Conservation (phyloP, 2,888 invertebrate species). For the Sinohyriopsis cumingii region DNA sequence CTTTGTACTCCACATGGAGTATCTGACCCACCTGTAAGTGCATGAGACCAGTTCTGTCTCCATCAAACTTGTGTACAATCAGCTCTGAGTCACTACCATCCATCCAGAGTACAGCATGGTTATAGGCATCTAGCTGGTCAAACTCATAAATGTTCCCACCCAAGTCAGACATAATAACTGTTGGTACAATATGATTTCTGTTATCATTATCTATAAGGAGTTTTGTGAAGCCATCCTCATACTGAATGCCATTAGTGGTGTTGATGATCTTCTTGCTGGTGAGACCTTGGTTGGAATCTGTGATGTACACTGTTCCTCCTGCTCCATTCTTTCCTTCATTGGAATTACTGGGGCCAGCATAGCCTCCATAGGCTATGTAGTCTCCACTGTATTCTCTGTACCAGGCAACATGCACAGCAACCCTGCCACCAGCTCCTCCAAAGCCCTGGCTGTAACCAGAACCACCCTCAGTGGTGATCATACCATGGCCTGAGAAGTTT, state of each 20-base stretch:
- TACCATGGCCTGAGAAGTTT: constrained; percentile 58
- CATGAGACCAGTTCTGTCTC: constrained; percentile 57
- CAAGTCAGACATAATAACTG: constrained; percentile 44
- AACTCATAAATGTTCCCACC: constrained; percentile 38
- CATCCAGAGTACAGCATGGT: constrained; percentile 50
- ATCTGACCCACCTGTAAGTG: constrained; percentile 42
- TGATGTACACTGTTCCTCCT: constrained; percentile 49
- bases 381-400: constrained; percentile 49
- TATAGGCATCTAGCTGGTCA: constrained; percentile 46
- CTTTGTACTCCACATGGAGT: constrained; percentile 49
- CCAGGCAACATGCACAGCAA: constrained; percentile 50
- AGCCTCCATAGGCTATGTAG: constrained; percentile 47
- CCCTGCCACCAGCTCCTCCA: constrained; percentile 56
- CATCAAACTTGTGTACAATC: constrained; percentile 51
- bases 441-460: constrained; percentile 35
- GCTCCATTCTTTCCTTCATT: constrained; percentile 45
- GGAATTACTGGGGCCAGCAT: constrained; percentile 16
- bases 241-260: constrained; percentile 29
- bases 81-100: constrained; percentile 38
- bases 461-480: constrained; percentile 48
- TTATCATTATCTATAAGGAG: constrained; percentile 55
- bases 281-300: constrained; percentile 40
- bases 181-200: constrained; percentile 49
- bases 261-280: constrained; percentile 30
- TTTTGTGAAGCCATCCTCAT: constrained; percentile 39